Base-by-base conservation (phyloP, 2,797 vertebrate genomes). In the Melanogrammus aeglefinus region DNA sequence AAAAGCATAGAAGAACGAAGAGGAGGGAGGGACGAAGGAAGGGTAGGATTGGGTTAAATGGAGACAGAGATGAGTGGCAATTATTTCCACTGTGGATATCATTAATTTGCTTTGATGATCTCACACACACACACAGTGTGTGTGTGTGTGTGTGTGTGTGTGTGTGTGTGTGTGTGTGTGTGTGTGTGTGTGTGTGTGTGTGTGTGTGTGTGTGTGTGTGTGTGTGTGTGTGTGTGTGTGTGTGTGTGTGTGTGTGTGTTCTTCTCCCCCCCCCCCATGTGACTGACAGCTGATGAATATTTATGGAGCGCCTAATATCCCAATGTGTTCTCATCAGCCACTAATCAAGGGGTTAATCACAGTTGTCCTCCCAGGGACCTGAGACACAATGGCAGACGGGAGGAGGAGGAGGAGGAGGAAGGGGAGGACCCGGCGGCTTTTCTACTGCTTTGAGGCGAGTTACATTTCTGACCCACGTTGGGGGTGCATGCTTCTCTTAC, bases 211-310 rank as follows among this genome's bases (percentile, higher is more conserved):
- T n/a, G n/a, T n/a, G n/a, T n/a, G n/a, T n/a, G n/a, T n/a, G n/a
- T n/a, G n/a, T n/a, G n/a, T n/a, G n/a, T n/a, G n/a, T n/a, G n/a
- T n/a, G n/a, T n/a, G n/a, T n/a, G n/a, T n/a, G n/a, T n/a, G n/a
- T n/a, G n/a, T n/a, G n/a, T n/a, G n/a, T n/a, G n/a, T n/a, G n/a
- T n/a, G n/a, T n/a, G n/a, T n/a, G n/a, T n/a, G n/a, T n/a, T n/a
- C n/a, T n/a, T n/a, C n/a, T n/a, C 7, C 57, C 3, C 47, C 18
- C 13, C 18, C 2, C 75, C 78, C 75, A 13, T 13, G 14, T 75
- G 57, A 87, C 84, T 75, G 57, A 87, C 84, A 47, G 85, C 33
- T 4, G 2, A 73, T 87, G 81, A 84, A 90, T 88, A 88, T 86
- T 79, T 77, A 88, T 81, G 57, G n/a, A n/a, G 21, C 6, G 57